phyloP scores from a whole-genome alignment of 1,140 invertebrate genomes.

The Zaprionus taronus region DNA sequence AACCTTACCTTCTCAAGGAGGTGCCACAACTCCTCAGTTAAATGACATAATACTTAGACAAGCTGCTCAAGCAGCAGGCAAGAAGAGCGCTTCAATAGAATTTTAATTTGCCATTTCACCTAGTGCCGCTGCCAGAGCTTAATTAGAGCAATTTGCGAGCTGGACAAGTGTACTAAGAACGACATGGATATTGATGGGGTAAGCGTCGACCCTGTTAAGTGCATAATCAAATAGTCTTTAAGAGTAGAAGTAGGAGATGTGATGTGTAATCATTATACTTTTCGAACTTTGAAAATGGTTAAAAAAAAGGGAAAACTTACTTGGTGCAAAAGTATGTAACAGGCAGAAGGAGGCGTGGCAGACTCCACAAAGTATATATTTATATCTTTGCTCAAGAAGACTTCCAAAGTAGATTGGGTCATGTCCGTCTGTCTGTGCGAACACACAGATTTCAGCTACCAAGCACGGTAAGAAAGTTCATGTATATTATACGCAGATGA shows the following conservation, averaged over 20 bases:
- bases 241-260: not conserved
- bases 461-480: no score
- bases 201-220: conserved; percentile 53
- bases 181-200: not conserved
- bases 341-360: no score
- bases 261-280: no score
- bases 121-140: conserved; percentile 58
- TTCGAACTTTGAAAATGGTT: no score
- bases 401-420: no score
- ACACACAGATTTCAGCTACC: no score
- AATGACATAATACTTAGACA: conserved; percentile 10
- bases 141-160: conserved; percentile 76
- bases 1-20: not conserved
- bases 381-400: not conserved
- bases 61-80: not conserved
- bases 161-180: conserved; percentile 66
- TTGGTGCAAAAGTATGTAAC: no score
- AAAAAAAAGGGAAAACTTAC: no score
- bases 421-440: no score
- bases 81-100: conserved; percentile 64
- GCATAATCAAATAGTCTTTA: conserved; percentile 72
- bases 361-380: not conserved
- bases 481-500: no score
- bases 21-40: not conserved
- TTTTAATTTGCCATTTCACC: conserved; percentile 77